Evolutionary conservation across 1,140 invertebrate genomes (phyloP), one percentile per base, ranked within the genome.

Genomic region (Hesperophylax magnus): DNA sequence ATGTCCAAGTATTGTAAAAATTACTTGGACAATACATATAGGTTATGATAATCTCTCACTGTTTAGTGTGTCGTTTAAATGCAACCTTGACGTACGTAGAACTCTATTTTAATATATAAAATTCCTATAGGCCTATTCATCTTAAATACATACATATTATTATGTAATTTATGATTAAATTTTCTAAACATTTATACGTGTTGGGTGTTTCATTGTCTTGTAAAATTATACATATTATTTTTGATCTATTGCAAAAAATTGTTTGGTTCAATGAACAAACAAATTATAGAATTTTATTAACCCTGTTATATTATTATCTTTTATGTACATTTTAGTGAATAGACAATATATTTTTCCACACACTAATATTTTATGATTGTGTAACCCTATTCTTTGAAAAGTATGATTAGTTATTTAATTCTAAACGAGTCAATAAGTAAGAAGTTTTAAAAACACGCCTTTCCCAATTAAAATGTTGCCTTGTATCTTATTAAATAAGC

Each of bases 381-480:
- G 0, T 54, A 53, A 9, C 15, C 69, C 15, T 53, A 24, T 72
- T 72, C 7, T 54, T 72, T 72, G 3, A 54, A 53, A 53, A 72
- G 39, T 47, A 14, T 14, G 39, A 47, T 47, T 47, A 47, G 39
- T 47, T 47, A 72, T 24, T 18, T 54, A 72, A 72, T 72, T 67
- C 24, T 67, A 67, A 67, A 31, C 17, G 63, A 67, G 31, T 67
- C 22, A 67, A 67, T 67, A 67, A 67, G 39, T 53, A 22, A 72
- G 22, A 27, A 54, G 22, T 76, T 76, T 76, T 58, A 60, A 76
- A 24, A 34, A 34, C 17, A 76, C 34, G 72, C 72, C 72, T 76
- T 76, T 76, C 20, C 72, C 72, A 76, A 76, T 76, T 76, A 34
- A 31, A 76, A 58, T 58, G 72, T 34, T 76, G 72, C 72, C 72